Conservation (phyloP, 1,140 invertebrate species). For the Steinernema feltiae region DNA sequence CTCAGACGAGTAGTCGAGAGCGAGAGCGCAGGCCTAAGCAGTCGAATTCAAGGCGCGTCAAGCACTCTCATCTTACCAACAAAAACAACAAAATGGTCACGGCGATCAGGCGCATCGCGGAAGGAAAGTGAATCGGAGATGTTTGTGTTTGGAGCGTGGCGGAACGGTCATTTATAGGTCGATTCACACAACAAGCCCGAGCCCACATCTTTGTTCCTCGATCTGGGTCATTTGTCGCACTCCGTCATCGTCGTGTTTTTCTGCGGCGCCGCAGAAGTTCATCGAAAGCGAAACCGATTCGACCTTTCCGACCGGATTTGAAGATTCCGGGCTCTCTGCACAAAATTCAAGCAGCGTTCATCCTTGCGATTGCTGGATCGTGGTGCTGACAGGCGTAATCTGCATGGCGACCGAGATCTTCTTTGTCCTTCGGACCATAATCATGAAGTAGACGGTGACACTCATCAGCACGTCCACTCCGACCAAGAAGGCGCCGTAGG, state of each 20-base stretch:
- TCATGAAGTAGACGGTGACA: too few relatives aligned
- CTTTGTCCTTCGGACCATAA: too few relatives aligned
- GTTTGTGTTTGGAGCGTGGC: neutral
- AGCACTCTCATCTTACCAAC: neutral
- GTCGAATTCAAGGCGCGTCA: neutral
- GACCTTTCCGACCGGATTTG: too few relatives aligned
- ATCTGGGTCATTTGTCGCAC: neutral
- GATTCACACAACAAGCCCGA: neutral
- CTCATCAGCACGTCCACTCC: too few relatives aligned
- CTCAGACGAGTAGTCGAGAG: neutral
- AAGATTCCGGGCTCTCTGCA: too few relatives aligned
- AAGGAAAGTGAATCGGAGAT: neutral
- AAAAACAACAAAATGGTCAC: neutral
- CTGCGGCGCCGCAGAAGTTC: neutral
- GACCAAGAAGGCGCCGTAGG: too few relatives aligned
- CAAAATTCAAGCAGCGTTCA: too few relatives aligned
- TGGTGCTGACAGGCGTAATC: too few relatives aligned
- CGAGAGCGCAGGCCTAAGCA: neutral
- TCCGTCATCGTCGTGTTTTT: neutral
- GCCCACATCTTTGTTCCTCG: neutral
- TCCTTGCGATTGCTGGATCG: too few relatives aligned
- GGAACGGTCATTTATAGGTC: neutral
- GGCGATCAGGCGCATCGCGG: neutral
- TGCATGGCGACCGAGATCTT: too few relatives aligned
- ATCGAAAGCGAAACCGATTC: neutral